phyloP scores from a whole-genome alignment of 2,888 invertebrate species.

The Scaptomyza cyrtandrae region DNA sequence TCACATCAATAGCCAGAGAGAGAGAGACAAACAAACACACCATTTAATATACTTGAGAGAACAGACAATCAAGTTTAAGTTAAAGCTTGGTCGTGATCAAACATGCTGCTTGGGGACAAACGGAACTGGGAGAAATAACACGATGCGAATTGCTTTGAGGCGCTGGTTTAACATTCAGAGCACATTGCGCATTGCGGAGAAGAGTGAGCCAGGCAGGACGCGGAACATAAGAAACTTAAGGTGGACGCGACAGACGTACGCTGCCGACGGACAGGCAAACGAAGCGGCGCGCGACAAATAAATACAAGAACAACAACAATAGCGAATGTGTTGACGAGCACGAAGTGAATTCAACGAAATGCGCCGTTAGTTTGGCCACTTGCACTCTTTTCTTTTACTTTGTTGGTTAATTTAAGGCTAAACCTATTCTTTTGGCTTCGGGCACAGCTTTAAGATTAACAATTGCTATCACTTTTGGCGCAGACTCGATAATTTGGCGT shows the following conservation, averaged over 20 bases:
- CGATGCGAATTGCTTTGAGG: background rate
- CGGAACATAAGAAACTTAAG: slow-evolving; percentile 17
- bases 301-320: slow-evolving; percentile 8
- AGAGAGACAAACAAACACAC: background rate
- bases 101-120: slow-evolving; percentile 17
- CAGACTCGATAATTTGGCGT: slow-evolving; percentile 76
- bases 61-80: slow-evolving; percentile 14
- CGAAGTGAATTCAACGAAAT: slow-evolving; percentile 13
- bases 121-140: too few relatives aligned
- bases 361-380: slow-evolving; percentile 42
- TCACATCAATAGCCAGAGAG: background rate
- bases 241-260: background rate
- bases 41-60: background rate
- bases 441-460: slow-evolving; percentile 59
- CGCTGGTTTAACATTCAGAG: background rate
- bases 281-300: slow-evolving; percentile 34
- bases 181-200: background rate
- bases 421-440: slow-evolving; percentile 3
- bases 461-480: slow-evolving; percentile 71
- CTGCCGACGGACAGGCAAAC: slow-evolving; percentile 20
- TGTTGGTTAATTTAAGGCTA: background rate
- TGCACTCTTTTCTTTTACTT: slow-evolving; percentile 22
- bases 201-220: slow-evolving; percentile 23
- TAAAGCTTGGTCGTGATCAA: slow-evolving; percentile 18
- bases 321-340: slow-evolving; percentile 28